phyloP scores from a whole-genome alignment of 2,888 invertebrate genomes.

The Cotesia congregata region DNA sequence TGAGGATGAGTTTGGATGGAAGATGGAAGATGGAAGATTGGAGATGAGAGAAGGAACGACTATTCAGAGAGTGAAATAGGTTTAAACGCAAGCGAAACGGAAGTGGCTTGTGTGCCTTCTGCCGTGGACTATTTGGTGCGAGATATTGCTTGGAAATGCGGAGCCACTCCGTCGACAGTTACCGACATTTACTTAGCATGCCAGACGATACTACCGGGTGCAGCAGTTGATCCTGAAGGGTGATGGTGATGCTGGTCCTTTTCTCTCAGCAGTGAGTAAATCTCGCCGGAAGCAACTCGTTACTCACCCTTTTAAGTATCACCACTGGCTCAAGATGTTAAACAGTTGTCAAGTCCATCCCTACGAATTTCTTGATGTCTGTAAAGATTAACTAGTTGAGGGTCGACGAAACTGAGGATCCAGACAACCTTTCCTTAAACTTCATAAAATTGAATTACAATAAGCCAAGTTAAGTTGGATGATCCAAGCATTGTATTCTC shows the following conservation, averaged over 20 bases:
- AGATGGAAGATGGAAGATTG: conserved; percentile 8
- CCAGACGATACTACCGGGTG: conserved; percentile 28
- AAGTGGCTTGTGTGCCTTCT: conserved; percentile 46
- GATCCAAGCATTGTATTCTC: conserved; percentile 62
- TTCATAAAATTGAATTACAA: conserved; percentile 67
- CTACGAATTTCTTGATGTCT: conserved; percentile 15
- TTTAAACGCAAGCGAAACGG: conserved; percentile 33
- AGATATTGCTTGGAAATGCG: conserved; percentile 60
- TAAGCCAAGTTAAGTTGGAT: conserved; percentile 66
- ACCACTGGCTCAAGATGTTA: conserved; percentile 53
- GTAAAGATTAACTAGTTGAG: conserved; percentile 1
- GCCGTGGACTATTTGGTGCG: conserved; percentile 57
- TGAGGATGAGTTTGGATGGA: conserved; percentile 35
- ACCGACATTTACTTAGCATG: conserved; percentile 56
- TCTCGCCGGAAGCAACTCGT: neutral
- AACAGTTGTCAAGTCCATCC: conserved; percentile 65
- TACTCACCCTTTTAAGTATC: conserved; percentile 7
- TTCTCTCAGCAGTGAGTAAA: conserved; percentile 12
- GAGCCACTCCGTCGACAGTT: conserved; percentile 51
- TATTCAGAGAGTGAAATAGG: conserved; percentile 5
- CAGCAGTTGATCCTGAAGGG: neutral
- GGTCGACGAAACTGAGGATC: conserved; percentile 43
- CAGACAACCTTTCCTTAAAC: conserved; percentile 41
- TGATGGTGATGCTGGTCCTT: neutral
- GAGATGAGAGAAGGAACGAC: conserved; percentile 21